These are phyloP conservation scores for Ceratoteleas bidentatus DNA, from an alignment of 1,140 invertebrate genomes.

Conservation along the genomic window DNA sequence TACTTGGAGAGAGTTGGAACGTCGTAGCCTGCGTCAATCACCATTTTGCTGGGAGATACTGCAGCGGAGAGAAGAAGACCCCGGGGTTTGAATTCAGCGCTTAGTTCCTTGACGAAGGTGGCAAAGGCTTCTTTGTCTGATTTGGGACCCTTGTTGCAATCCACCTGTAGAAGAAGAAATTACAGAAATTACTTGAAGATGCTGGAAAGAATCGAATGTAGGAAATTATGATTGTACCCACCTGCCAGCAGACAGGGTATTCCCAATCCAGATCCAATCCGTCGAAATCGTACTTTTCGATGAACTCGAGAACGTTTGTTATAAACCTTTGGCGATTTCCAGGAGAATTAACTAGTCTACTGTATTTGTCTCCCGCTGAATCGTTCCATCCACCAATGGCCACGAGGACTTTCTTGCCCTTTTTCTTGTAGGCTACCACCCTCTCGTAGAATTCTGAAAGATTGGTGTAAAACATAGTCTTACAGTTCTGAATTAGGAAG, in stretches of 20 bases:
- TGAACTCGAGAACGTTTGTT: slow-evolving; percentile 87
- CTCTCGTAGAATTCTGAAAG: slow-evolving; percentile 88
- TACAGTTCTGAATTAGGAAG: too few species aligned
- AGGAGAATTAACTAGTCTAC: slow-evolving; percentile 89
- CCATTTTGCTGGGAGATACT: slow-evolving; percentile 93
- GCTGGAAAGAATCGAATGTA: not conserved
- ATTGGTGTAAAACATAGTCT: not conserved
- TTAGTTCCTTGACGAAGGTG: slow-evolving; percentile 87
- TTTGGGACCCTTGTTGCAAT: slow-evolving; percentile 90
- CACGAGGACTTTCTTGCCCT: slow-evolving; percentile 90
- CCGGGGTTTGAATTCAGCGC: slow-evolving; percentile 86
- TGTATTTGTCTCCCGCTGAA: slow-evolving; percentile 92
- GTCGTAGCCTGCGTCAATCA: slow-evolving; percentile 92
- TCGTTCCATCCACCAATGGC: slow-evolving; percentile 96
- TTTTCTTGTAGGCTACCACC: slow-evolving; percentile 89
- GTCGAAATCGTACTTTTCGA: slow-evolving; percentile 91
- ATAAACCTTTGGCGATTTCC: slow-evolving; percentile 87
- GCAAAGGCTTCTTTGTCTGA: slow-evolving; percentile 91
- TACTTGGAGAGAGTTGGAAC: slow-evolving; percentile 86
- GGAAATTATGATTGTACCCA: slow-evolving; percentile 64
- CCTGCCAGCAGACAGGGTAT: slow-evolving; percentile 96
- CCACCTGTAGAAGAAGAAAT: slow-evolving; percentile 71
- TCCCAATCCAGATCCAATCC: slow-evolving; percentile 95
- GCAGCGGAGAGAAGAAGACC: slow-evolving; percentile 90
- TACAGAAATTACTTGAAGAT: slow-evolving; percentile 56